A percentile compares a stretch with the other conserved stretches of the same genome.
Evolutionary conservation across 2,888 invertebrate genomes (phyloP).

Genomic region (Drosophila neoperkinsi): DNA sequence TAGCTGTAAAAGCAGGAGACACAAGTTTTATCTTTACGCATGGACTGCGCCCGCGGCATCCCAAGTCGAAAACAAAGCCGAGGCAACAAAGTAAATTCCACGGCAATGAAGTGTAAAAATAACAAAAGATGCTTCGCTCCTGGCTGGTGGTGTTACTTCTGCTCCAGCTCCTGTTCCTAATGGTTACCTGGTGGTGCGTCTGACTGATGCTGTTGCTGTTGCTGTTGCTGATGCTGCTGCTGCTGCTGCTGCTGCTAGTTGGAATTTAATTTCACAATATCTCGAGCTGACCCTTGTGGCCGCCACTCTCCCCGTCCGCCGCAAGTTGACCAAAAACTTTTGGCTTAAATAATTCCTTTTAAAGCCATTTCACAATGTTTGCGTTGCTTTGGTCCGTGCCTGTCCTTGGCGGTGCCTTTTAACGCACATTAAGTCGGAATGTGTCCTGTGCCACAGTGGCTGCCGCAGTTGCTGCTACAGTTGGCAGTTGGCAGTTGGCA

Average conservation of each 20-base stretch:
- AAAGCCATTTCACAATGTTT: slow-evolving; percentile 57
- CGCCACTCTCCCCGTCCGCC: background rate
- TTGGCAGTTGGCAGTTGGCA: slow-evolving; percentile 1
- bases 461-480: slow-evolving; percentile 26
- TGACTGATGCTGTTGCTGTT: background rate
- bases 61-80: slow-evolving; percentile 70
- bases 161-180: background rate
- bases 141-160: background rate
- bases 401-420: slow-evolving; percentile 58
- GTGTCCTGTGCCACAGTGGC: slow-evolving; percentile 56
- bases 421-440: slow-evolving; percentile 78
- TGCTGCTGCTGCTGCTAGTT: slow-evolving; percentile 50
- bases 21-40: slow-evolving; percentile 81
- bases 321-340: slow-evolving; percentile 70
- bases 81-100: slow-evolving; percentile 77
- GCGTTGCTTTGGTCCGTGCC: slow-evolving; percentile 18
- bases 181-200: slow-evolving; percentile 16
- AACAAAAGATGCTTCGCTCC: slow-evolving; percentile 68
- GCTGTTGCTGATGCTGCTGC: background rate
- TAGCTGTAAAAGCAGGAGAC: slow-evolving; percentile 56
- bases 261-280: slow-evolving; percentile 79
- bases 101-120: slow-evolving; percentile 80
- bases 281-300: slow-evolving; percentile 14
- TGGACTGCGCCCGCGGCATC: slow-evolving; percentile 68
- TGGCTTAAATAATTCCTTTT: slow-evolving; percentile 78